Conservation (phyloP, 35 echinoderm and acorn worm species). For the Lytechinus pictus region DNA sequence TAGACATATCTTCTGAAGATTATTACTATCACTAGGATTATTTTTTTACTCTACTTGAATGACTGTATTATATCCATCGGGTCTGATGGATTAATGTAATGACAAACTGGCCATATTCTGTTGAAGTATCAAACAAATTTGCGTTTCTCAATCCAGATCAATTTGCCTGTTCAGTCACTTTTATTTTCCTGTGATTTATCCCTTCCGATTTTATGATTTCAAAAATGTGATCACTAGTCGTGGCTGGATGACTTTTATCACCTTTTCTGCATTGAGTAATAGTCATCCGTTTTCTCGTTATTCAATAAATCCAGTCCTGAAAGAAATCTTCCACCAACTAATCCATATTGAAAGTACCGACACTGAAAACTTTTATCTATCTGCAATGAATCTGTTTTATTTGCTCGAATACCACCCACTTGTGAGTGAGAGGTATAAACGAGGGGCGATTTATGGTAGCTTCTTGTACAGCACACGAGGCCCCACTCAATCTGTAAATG, state of each 20-base stretch:
- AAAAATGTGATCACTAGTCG: neutral
- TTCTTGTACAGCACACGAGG: neutral
- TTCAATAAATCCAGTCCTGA: slow-evolving; percentile 18
- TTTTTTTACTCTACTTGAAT: too few relatives aligned
- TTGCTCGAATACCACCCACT: slow-evolving; percentile 31
- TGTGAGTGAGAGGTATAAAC: slow-evolving; percentile 1
- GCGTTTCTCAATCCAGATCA: neutral
- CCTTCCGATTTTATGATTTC: slow-evolving; percentile 16
- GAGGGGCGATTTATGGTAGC: neutral
- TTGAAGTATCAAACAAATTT: neutral
- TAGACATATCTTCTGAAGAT: too few relatives aligned
- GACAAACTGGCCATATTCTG: too few relatives aligned
- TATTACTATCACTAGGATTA: too few relatives aligned
- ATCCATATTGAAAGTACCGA: slow-evolving; percentile 7
- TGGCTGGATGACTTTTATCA: slow-evolving; percentile 40
- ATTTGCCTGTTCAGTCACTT: neutral
- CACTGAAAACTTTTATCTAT: slow-evolving; percentile 1
- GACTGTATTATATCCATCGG: too few relatives aligned
- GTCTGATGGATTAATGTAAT: too few relatives aligned
- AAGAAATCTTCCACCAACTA: neutral
- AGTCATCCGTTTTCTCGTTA: neutral
- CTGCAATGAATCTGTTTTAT: slow-evolving; percentile 28
- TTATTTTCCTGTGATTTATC: neutral
- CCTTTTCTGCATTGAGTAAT: slow-evolving; percentile 23
- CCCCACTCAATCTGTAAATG: neutral